Percentiles rank a stretch among this genome's conserved stretches.
Conservation (phyloP, 2,113 vertebrate species). For the Tragelaphus imberbis region DNA sequence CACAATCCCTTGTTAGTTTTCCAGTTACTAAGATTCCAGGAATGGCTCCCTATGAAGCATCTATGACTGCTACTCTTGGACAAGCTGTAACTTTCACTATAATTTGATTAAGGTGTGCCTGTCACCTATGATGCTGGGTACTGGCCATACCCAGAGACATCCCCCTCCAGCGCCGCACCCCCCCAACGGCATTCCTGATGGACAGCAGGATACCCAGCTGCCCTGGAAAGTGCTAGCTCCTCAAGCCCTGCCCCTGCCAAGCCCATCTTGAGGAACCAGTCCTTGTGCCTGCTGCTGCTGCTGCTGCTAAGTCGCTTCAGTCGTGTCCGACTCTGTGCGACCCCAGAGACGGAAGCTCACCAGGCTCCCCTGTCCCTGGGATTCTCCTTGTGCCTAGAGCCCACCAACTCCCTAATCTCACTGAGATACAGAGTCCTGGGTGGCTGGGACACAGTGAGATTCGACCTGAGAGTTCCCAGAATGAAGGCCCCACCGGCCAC, state of each 20-base stretch:
- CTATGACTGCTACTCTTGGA: accelerated
- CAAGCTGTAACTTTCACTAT: not conserved
- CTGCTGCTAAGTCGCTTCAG: too few relatives aligned
- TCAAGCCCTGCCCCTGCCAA: not conserved
- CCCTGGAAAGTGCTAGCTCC: not conserved
- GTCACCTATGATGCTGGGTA: too few relatives aligned
- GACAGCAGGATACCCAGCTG: accelerated
- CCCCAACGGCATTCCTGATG: not conserved
- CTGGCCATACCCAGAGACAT: not conserved
- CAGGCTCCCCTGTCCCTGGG: too few relatives aligned
- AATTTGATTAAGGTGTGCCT: too few relatives aligned
- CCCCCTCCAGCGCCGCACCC: too few relatives aligned
- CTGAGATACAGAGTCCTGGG: not conserved
- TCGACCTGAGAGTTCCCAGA: not conserved
- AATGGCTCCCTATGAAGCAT: not conserved
- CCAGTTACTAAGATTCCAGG: not conserved
- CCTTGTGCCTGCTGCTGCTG: too few relatives aligned
- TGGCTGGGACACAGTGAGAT: not conserved
- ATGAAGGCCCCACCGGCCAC: accelerated
- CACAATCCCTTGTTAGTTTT: not conserved
- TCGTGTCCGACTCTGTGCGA: too few relatives aligned
- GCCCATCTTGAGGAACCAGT: not conserved
- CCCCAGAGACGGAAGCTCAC: too few relatives aligned
- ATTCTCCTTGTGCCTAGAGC: not conserved
- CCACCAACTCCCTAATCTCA: accelerated